Evolutionary conservation across 2,888 invertebrate species (phyloP), one percentile per base, ranked within the genome.

Genomic region (Spicauda simplicius): DNA sequence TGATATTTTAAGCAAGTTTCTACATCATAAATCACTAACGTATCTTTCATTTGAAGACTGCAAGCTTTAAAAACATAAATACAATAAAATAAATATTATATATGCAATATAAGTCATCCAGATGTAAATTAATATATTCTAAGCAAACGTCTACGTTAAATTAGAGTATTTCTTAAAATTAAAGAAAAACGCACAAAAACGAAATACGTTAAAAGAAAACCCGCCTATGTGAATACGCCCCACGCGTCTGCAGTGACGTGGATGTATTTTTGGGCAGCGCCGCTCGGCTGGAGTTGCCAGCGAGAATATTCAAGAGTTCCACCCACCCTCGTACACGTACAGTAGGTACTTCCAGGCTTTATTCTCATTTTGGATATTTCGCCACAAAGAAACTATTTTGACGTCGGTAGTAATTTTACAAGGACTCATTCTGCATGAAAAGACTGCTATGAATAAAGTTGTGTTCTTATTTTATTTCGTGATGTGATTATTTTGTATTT

Each of bases 241-340:
- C 81, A 77, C 81, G 80, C 82, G 81, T 80, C 78, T 75, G 74
- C 70, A 74, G 77, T 74, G 77, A 72, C 76, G 82, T 77, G 81
- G 82, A 80, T 77, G 83, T 81, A 82, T 79, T 63, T 83, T 78
- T 75, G 78, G 79, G 75, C 78, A 80, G 81, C 78, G 10, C 30
- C 53, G 50, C 48, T 63, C 48, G 55, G 48, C 19, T 56, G 48
- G 18, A 63, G 45, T 60, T 60, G 52, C 56, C 63, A 48, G 45
- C 52, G 63, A 14, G 56, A 64, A 64, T 64, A 64, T 64, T 64
- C 64, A 64, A 64, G 64, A 64, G 56, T 56, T 54, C 41, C 19
- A 62, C 62, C 62, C 18, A 18, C 58, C 50, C 25, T 60, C 45
- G 48, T 59, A 59, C 20, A 55, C 6, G 48, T 48, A 48, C 16